Evolutionary conservation across 2,888 invertebrate genomes (phyloP), one percentile per base, ranked within the genome.

Genomic region (Incurvaria masculella): DNA sequence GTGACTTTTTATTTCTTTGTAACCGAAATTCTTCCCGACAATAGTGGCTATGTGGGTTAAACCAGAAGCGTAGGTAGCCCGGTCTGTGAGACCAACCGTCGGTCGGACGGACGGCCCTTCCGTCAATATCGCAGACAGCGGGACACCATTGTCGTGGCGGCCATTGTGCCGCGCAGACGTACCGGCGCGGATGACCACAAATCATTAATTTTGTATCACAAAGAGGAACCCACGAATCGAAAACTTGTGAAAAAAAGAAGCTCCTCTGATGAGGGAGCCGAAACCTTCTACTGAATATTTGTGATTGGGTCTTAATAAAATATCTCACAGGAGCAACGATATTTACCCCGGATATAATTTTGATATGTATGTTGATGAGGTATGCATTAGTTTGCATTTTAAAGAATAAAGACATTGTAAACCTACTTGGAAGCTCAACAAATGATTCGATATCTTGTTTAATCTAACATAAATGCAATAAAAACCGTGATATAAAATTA

Each of bases 131-230:
- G 64, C 60, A 68, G 76, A 70, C 78, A 74, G 76, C 78, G 74
- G 78, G 78, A 61, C 69, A 69, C 75, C 71, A 69, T 78, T 78
- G 78, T 78, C 72, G 69, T 66, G 68, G 60, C 48, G 44, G 44
- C 68, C 62, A 68, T 76, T 75, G 74, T 76, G 55, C 63, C 5
- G 57, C 60, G 55, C 66, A 61, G 65, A 65, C 66, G 66, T 65
- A 62, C 63, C 66, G 63, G 62, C 67, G 69, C 68, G 66, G 66
- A 72, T 72, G 74, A 70, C 75, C 71, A 71, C 72, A 75, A 78
- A 75, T 76, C 78, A 78, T 78, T 78, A 78, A 78, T 78, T 76
- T 72, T 70, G 64, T 69, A 74, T 66, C 74, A 75, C 78, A 78
- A 78, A 74, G 75, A 72, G 66, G 75, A 73, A 74, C 75, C 71